Conservation (phyloP, 1,140 invertebrate species). For the Cydia amplana region DNA sequence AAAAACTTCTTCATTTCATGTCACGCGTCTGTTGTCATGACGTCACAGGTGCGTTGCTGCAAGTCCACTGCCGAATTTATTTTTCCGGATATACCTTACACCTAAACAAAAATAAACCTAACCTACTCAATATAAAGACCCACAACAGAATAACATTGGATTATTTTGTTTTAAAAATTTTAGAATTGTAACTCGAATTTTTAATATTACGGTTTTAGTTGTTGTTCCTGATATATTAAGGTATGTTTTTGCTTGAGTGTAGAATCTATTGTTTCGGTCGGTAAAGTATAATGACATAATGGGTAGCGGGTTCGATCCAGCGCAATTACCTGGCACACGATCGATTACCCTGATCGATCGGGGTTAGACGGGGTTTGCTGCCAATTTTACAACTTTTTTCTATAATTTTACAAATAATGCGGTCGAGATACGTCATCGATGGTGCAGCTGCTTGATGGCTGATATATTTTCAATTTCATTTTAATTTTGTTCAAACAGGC, state of each 20-base stretch:
- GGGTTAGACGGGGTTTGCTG: constrained; percentile 74
- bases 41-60: constrained; percentile 61
- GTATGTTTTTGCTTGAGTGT: constrained; percentile 38
- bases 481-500: background rate
- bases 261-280: constrained; percentile 73
- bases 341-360: constrained; percentile 79
- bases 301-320: constrained; percentile 71
- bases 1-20: constrained; percentile 26
- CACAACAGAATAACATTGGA: background rate
- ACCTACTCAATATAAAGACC: background rate
- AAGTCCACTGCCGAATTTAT: constrained; percentile 53
- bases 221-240: constrained; percentile 25
- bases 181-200: background rate
- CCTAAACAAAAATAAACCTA: background rate
- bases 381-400: constrained; percentile 75
- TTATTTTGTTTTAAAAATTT: background rate
- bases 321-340: constrained; percentile 78
- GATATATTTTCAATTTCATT: constrained; percentile 31
- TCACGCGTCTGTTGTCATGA: constrained; percentile 51
- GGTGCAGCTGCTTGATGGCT: constrained; percentile 39
- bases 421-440: constrained; percentile 61
- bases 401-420: constrained; percentile 73
- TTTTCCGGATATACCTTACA: background rate
- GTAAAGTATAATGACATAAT: constrained; percentile 76
- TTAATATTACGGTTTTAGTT: background rate